Conservation (phyloP, 2,888 invertebrate species). For the Caenorhabditis sp. region DNA sequence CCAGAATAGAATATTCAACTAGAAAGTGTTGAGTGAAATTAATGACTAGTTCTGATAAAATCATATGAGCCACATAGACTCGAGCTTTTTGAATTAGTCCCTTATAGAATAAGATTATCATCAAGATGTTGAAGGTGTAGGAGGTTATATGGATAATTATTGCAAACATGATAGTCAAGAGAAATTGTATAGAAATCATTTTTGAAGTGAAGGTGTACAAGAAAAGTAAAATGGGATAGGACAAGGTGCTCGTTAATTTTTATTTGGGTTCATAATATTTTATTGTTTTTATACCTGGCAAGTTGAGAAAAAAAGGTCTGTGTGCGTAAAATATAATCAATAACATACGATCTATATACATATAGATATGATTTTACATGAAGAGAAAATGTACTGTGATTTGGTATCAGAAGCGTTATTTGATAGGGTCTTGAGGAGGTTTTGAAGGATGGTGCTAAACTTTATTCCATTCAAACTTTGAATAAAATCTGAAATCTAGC, state of each 20-base stretch:
- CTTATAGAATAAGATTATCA: background rate
- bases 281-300: no score
- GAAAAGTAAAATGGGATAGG: background rate
- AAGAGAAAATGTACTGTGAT: no score
- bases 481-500: no score
- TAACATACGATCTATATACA: no score
- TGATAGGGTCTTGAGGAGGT: no score
- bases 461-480: no score
- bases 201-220: background rate
- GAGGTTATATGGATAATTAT: background rate
- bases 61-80: background rate
- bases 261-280: no score
- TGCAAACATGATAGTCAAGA: background rate
- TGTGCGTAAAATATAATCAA: no score
- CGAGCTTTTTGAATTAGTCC: background rate
- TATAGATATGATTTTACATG: no score
- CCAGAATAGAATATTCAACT: background rate
- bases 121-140: background rate
- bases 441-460: no score
- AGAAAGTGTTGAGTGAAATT: background rate
- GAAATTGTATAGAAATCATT: background rate
- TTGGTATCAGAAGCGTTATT: no score
- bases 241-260: background rate
- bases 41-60: background rate
- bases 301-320: no score